Evolutionary conservation across 2,113 vertebrate species (phyloP), one percentile per base, ranked within the genome.

Genomic region (Saguinus imperator): DNA sequence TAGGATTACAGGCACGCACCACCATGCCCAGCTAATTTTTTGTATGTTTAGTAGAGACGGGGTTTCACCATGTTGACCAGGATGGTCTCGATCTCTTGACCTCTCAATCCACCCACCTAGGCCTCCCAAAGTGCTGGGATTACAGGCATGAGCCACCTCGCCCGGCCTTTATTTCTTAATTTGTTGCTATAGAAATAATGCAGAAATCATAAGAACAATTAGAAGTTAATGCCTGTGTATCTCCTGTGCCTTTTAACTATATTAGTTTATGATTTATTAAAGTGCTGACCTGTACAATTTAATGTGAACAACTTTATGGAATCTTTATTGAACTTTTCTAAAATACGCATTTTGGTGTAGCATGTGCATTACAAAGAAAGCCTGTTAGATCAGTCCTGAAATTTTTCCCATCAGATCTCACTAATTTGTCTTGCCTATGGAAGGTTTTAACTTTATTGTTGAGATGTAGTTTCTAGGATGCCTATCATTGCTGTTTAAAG

Each of bases 381-480:
- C 18, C 82, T 82, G 18, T 17, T 40, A 86, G 12, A 29, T 70
- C 32, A 25, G 23, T 27, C 37, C 88, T 82, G 14, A 13, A 29
- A 27, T 73, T 77, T 50, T 64, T n/a, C 20, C 87, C 3, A 85
- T 89, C 14, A 72, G 32, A 91, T 86, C 40, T 91, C 32, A 73
- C 45, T 84, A 58, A 68, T 80, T 95, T 43, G 61, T 95, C 1
- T 43, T 76, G 25, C 55, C 13, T 64, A 50, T 61, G 18, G 73
- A 95, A 93, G 20, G 2, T 75, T 96, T 92, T 75, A 68, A 61
- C 43, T 95, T 87, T 94, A 75, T 82, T 37, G 0, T 80, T 66
- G 21, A 94, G 25, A 72, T 64, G 40, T 8, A 93, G 50, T 88
- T 95, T 86, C 55, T 73, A 45, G 25, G 13, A 89, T 52, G 32